Evolutionary conservation across 2,113 vertebrate genomes (phyloP), one percentile per base, ranked within the genome.

Genomic region (Rhagologus leucostigma): DNA sequence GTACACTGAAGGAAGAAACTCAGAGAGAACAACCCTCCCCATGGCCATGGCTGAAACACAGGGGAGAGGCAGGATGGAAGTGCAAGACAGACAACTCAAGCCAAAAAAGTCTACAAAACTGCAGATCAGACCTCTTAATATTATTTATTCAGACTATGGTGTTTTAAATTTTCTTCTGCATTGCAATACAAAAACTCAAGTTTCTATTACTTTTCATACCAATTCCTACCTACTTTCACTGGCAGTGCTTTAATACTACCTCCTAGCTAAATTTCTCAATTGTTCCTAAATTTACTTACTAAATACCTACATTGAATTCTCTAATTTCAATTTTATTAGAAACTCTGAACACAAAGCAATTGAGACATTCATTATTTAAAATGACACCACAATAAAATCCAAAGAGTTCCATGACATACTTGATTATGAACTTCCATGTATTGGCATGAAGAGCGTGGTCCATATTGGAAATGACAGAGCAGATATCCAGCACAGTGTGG

Each of bases 371-470:
- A 18, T 35, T 62, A 53, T 67, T 55, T 62, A 68, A 85, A 83
- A 84, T 33, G 5, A 27, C 52, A 50, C 18, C 13, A 55, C 24
- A 69, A 26, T n/a, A 82, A 77, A 82, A 50, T 27, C 12, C 56
- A 49, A 62, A 62, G 35, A 52, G 16, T 69, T 76, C 11, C 11
- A 7, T 11, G 11, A 98, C 99, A 97, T 97, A 99, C 99, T 99
- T 99, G 97, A 99, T 98, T 59, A 99, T 98, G 96, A 99, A 99
- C 94, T 99, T 99, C 99, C 99, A 99, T 0, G 99, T 99, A 90
- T 99, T 99, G 75, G 99, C 99, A 96, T 99, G 99, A 90, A 99
- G 98, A 13, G 99, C 99, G 10, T 99, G 98, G 95, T 99, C 99
- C 98, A 99, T 98, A 60, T 97, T 98, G 53, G 99, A 99, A 97